phyloP scores from a whole-genome alignment of 2,113 vertebrate species.

The Pleuronectes platessa region DNA sequence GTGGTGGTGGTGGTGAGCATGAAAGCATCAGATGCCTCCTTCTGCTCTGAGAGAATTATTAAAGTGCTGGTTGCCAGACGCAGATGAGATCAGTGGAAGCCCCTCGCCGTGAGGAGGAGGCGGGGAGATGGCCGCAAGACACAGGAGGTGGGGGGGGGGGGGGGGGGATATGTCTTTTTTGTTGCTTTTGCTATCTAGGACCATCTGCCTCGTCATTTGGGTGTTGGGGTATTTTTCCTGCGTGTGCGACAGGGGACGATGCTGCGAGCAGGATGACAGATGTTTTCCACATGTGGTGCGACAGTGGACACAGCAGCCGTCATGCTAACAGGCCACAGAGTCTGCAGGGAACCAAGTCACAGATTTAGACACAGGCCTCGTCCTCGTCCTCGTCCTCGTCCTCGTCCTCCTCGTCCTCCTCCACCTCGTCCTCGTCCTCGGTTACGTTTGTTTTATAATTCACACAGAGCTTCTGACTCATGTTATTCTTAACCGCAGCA shows the following conservation, averaged over 20 bases:
- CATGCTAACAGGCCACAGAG: constrained; percentile 19
- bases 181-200: constrained; percentile 34
- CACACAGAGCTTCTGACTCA: too few relatives aligned
- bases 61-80: constrained; percentile 61
- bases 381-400: too few relatives aligned
- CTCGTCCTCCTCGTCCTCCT: too few relatives aligned
- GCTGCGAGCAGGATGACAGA: constrained; percentile 43
- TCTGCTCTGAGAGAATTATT: constrained; percentile 72
- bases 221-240: constrained; percentile 22
- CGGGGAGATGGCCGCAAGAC: not conserved
- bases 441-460: too few relatives aligned
- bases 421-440: too few relatives aligned
- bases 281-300: constrained; percentile 51
- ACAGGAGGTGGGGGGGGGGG: not conserved
- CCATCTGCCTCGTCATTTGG: constrained; percentile 60
- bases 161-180: constrained; percentile 21
- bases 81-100: constrained; percentile 60
- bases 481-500: too few relatives aligned
- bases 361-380: not conserved
- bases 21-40: constrained; percentile 58
- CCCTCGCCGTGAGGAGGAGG: constrained; percentile 17
- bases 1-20: constrained; percentile 50
- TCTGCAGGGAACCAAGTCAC: constrained; percentile 3
- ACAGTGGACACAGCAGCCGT: constrained; percentile 49
- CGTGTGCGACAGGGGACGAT: constrained; percentile 36